A percentile compares a stretch with the other conserved stretches of the same genome.
Evolutionary conservation across 2,888 invertebrate genomes (phyloP).

Genomic region (Drosophila rubida): DNA sequence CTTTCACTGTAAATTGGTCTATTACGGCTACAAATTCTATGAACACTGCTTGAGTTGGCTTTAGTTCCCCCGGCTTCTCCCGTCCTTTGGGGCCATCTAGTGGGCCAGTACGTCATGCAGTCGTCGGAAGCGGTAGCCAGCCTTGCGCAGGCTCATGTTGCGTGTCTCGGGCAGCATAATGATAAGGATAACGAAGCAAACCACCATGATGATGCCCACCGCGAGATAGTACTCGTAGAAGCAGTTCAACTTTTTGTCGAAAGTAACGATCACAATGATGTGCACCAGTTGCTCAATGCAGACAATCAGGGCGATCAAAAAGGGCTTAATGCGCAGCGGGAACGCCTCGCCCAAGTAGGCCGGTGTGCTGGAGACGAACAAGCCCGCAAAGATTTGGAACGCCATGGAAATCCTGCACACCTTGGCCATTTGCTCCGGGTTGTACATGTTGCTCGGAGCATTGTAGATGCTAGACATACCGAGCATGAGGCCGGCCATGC

Average conservation of each 20-base stretch:
- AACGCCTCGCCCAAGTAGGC: constrained; percentile 78
- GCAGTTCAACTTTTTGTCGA: background rate
- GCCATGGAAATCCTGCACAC: constrained; percentile 58
- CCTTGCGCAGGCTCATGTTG: constrained; percentile 44
- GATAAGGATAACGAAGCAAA: constrained; percentile 44
- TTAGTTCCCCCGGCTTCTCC: background rate
- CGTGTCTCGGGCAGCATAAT: constrained; percentile 56
- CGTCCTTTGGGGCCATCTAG: background rate
- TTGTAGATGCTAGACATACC: constrained; percentile 60
- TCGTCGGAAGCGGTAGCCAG: constrained; percentile 43
- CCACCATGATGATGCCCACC: constrained; percentile 57
- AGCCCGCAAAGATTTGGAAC: constrained; percentile 71
- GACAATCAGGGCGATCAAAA: constrained; percentile 62
- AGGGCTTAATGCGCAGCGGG: constrained; percentile 70
- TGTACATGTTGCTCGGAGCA: constrained; percentile 1
- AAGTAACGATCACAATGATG: constrained; percentile 56
- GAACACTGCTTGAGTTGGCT: constrained; percentile 3
- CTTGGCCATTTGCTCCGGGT: constrained; percentile 42
- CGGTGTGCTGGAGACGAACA: constrained; percentile 70
- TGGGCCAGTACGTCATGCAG: constrained; percentile 38
- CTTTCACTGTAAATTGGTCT: background rate
- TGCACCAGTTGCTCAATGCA: constrained; percentile 70
- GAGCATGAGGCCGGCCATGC: constrained; percentile 66
- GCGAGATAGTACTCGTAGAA: constrained; percentile 54
- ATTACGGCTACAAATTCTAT: constrained; percentile 3